Percentiles rank a stretch among this genome's conserved stretches.
These are phyloP conservation scores for Pristionchus mayeri DNA, from an alignment of 2,888 invertebrate species.

Conservation along the genomic window DNA sequence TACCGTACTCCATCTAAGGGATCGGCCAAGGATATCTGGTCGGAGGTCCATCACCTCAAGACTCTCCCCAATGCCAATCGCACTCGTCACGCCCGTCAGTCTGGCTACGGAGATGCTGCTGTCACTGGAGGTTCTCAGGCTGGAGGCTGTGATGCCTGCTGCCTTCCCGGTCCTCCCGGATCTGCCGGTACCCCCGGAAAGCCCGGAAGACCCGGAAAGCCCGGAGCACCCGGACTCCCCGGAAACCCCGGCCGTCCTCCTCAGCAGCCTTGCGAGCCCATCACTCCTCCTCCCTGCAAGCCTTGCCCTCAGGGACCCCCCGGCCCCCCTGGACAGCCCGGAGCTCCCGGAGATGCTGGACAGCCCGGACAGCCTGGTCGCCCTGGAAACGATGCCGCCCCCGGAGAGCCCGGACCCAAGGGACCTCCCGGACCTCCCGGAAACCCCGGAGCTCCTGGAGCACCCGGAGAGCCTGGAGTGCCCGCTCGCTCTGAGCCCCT, in stretches of 20 bases:
- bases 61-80: slow-evolving; percentile 47
- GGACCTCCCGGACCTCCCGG: slow-evolving; percentile 58
- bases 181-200: slow-evolving; percentile 71
- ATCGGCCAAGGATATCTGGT: slow-evolving; percentile 50
- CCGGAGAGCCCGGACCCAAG: slow-evolving; percentile 62
- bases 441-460: slow-evolving; percentile 62
- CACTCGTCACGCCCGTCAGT: slow-evolving; percentile 44
- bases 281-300: slow-evolving; percentile 52
- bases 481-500: slow-evolving; percentile 59
- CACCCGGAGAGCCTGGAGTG: slow-evolving; percentile 63
- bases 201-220: slow-evolving; percentile 71
- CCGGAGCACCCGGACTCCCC: slow-evolving; percentile 56
- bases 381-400: slow-evolving; percentile 54
- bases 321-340: slow-evolving; percentile 50
- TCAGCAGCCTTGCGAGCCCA: slow-evolving; percentile 54
- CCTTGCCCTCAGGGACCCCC: slow-evolving; percentile 49
- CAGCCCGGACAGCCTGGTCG: slow-evolving; percentile 49
- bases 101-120: slow-evolving; percentile 43
- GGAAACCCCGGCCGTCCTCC: slow-evolving; percentile 75
- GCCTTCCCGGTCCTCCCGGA: slow-evolving; percentile 70
- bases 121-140: slow-evolving; percentile 26
- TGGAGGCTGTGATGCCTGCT: slow-evolving; percentile 61
- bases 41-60: slow-evolving; percentile 50
- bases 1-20: not conserved
- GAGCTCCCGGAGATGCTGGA: slow-evolving; percentile 49